Evolutionary conservation across 2,797 vertebrate genomes (phyloP).

Genomic region (Notolabrus celidotus): DNA sequence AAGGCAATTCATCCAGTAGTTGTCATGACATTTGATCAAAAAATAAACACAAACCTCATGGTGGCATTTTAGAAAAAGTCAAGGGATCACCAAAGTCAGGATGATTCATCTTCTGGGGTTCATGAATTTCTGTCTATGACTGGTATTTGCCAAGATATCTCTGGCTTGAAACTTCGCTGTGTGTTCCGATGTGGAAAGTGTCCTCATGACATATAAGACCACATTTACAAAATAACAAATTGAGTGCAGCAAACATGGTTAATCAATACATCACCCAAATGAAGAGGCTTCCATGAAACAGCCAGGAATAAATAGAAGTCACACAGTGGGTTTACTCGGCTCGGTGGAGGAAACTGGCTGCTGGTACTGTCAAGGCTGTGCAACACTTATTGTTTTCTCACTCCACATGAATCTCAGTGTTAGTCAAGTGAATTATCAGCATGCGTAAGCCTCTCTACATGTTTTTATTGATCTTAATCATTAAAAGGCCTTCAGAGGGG

Average conservation of each 20-base stretch:
- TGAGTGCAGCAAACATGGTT: slow-evolving; percentile 22
- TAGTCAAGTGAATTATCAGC: slow-evolving; percentile 30
- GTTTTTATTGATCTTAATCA: slow-evolving; percentile 40
- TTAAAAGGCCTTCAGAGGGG: slow-evolving; percentile 36
- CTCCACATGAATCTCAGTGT: slow-evolving; percentile 32
- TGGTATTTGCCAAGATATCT: too few relatives aligned
- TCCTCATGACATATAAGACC: not conserved
- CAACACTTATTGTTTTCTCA: slow-evolving; percentile 39
- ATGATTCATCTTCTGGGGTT: not conserved
- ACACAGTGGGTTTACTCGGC: slow-evolving; percentile 27
- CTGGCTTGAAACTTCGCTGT: not conserved
- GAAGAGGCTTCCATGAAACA: slow-evolving; percentile 31
- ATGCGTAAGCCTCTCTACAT: slow-evolving; percentile 28
- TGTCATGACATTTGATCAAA: not conserved
- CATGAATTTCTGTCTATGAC: not conserved
- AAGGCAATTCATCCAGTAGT: not conserved
- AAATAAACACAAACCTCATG: not conserved
- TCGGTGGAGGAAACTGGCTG: slow-evolving; percentile 26
- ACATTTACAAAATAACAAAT: slow-evolving; percentile 40
- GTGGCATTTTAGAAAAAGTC: not conserved
- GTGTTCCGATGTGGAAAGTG: slow-evolving; percentile 8
- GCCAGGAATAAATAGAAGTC: slow-evolving; percentile 42
- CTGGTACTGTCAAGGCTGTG: slow-evolving; percentile 24
- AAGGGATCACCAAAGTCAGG: not conserved
- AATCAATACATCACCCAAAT: slow-evolving; percentile 41